Evolutionary conservation across 2,888 invertebrate genomes (phyloP).

Genomic region (Thecophora atra): DNA sequence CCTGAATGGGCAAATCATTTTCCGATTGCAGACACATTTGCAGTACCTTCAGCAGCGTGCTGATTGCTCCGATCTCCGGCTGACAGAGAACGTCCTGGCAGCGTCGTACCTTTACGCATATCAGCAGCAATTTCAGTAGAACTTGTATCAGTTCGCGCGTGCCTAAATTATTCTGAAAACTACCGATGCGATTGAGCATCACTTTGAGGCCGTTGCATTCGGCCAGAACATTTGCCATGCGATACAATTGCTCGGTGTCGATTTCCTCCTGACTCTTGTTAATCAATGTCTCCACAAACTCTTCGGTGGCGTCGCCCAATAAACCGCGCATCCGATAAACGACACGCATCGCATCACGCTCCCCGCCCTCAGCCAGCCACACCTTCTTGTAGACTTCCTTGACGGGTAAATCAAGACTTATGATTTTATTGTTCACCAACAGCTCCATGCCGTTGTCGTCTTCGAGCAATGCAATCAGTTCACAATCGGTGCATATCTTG

Average conservation of each 20-base stretch:
- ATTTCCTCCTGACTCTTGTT: slow-evolving; percentile 85
- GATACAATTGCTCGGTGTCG: slow-evolving; percentile 94
- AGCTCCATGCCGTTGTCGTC: slow-evolving; percentile 99
- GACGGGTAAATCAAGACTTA: slow-evolving; percentile 94
- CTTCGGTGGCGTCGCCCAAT: slow-evolving; percentile 98
- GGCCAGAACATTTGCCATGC: slow-evolving; percentile 86
- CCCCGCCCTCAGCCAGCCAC: slow-evolving; percentile 89
- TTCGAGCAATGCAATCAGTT: slow-evolving; percentile 95
- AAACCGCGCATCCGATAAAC: slow-evolving; percentile 98
- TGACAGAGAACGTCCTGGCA: slow-evolving; percentile 90
- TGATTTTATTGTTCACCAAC: slow-evolving; percentile 97
- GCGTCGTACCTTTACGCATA: slow-evolving; percentile 89
- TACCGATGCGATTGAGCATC: slow-evolving; percentile 84
- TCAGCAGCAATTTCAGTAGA: slow-evolving; percentile 85
- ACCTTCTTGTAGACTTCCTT: slow-evolving; percentile 87
- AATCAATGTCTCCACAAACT: slow-evolving; percentile 94
- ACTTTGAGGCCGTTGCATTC: slow-evolving; percentile 80
- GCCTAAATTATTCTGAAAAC: slow-evolving; percentile 85
- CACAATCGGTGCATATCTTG: slow-evolving; percentile 98
- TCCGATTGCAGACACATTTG: slow-evolving; percentile 76
- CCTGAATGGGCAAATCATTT: slow-evolving; percentile 73
- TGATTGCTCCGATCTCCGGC: slow-evolving; percentile 84
- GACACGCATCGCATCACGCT: slow-evolving; percentile 95
- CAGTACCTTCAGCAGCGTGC: slow-evolving; percentile 84
- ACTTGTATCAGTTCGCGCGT: slow-evolving; percentile 90